These are phyloP conservation scores for Drosophila melanica DNA, from an alignment of 1,140 invertebrate genomes.

Conservation along the genomic window DNA sequence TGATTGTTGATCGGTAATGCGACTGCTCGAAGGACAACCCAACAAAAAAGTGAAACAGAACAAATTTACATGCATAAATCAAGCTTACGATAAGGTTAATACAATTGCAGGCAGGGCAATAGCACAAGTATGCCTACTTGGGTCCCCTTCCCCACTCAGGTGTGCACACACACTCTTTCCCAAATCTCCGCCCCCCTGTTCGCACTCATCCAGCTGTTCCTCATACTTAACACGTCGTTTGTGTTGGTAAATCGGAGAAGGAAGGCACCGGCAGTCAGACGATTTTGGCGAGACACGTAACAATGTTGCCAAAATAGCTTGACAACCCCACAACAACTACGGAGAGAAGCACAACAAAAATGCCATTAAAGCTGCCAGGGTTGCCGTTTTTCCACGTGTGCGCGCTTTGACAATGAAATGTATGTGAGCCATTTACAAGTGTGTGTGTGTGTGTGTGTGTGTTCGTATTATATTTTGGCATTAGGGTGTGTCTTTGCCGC, in stretches of 20 bases:
- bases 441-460: slow-evolving; percentile 30
- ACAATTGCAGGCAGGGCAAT: slow-evolving; percentile 49
- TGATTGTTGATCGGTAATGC: slow-evolving; percentile 34
- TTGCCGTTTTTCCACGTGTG: slow-evolving; percentile 69
- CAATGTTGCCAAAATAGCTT: slow-evolving; percentile 78
- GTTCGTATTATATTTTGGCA: slow-evolving; percentile 1
- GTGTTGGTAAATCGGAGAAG: slow-evolving; percentile 47
- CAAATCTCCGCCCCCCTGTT: background rate
- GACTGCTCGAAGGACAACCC: slow-evolving; percentile 18
- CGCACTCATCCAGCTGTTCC: slow-evolving; percentile 18
- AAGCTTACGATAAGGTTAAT: slow-evolving; percentile 70
- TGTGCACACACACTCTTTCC: background rate
- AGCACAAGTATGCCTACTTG: slow-evolving; percentile 12
- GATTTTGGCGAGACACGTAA: slow-evolving; percentile 61
- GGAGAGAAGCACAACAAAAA: slow-evolving; percentile 38
- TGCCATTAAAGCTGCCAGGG: slow-evolving; percentile 57
- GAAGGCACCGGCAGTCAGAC: slow-evolving; percentile 50
- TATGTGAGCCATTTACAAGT: slow-evolving; percentile 45
- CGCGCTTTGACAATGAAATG: slow-evolving; percentile 72
- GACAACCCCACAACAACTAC: slow-evolving; percentile 56
- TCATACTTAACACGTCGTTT: slow-evolving; percentile 70
- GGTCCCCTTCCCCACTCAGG: background rate
- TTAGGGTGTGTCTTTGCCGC: slow-evolving; percentile 34
- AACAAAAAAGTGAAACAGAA: slow-evolving; percentile 22
- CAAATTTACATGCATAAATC: slow-evolving; percentile 72